Conservation (phyloP, 2,113 vertebrate genomes). For the Coptodon rendalli region DNA sequence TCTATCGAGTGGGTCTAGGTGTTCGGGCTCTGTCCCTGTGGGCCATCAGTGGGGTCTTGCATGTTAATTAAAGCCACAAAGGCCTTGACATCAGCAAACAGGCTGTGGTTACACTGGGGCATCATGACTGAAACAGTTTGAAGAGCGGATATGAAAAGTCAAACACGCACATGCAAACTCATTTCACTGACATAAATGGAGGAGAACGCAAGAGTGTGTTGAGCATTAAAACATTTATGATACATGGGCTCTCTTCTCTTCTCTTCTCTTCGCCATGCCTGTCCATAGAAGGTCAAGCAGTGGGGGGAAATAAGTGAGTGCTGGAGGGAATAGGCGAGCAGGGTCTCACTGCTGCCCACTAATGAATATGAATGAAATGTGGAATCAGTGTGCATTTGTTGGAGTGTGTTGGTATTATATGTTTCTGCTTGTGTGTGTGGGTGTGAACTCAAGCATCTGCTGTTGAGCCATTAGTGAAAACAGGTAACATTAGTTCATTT, state of each 20-base stretch:
- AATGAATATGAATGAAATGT: conserved; percentile 54
- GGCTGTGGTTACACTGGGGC: not conserved
- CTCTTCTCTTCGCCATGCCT: conserved; percentile 6
- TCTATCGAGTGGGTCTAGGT: conserved; percentile 59
- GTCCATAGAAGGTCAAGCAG: conserved; percentile 57
- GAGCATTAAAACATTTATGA: conserved; percentile 48
- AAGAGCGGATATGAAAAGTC: not conserved
- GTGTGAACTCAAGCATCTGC: not conserved
- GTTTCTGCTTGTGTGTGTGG: not conserved
- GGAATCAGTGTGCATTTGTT: not conserved
- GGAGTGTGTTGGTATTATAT: not conserved
- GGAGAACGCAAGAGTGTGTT: conserved; percentile 21
- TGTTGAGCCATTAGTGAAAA: not conserved
- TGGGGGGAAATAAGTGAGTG: not conserved
- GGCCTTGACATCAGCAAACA: conserved; percentile 36
- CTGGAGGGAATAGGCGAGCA: conserved; percentile 30
- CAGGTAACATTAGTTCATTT: not conserved
- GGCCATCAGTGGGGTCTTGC: conserved; percentile 22
- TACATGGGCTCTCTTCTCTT: not conserved
- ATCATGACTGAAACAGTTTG: not conserved
- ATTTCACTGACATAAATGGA: conserved; percentile 32
- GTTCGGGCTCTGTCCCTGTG: conserved; percentile 38
- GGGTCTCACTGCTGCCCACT: conserved; percentile 3
- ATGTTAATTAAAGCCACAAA: conserved; percentile 56
- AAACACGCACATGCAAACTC: conserved; percentile 2